Percentiles rank a stretch among this genome's conserved stretches.
Evolutionary conservation across 1,140 invertebrate species (phyloP).

Genomic region (Hypothenemus hampei): DNA sequence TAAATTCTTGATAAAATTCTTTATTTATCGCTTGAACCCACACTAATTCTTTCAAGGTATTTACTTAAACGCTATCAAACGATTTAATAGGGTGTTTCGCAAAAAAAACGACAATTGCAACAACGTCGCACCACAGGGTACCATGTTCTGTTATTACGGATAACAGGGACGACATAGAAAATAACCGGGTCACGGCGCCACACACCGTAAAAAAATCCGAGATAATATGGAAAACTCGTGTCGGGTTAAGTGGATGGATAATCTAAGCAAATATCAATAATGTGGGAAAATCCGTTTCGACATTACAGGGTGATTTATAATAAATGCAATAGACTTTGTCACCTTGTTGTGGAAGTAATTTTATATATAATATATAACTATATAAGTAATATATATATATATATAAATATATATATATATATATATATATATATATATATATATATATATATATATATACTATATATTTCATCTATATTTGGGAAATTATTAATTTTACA

Average conservation of each 20-base stretch:
- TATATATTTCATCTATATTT: too few species aligned
- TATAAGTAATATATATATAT: too few species aligned
- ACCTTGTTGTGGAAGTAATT: too few species aligned
- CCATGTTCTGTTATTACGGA: slow-evolving; percentile 6
- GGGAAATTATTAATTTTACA: too few species aligned
- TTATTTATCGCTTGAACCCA: slow-evolving; percentile 10
- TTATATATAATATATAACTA: too few species aligned
- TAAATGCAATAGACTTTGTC: too few species aligned
- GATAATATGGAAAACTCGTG: neutral
- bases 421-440: too few species aligned
- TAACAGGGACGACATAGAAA: slow-evolving; percentile 16
- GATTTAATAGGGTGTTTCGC: slow-evolving; percentile 12
- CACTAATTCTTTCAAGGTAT: slow-evolving; percentile 5
- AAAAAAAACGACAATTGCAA: slow-evolving; percentile 18
- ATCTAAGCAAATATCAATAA: neutral
- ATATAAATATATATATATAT: too few species aligned
- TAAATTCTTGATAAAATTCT: too few species aligned
- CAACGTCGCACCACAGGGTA: slow-evolving; percentile 4
- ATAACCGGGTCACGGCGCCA: slow-evolving; percentile 9
- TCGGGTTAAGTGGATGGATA: slow-evolving; percentile 4
- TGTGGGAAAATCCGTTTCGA: too few species aligned
- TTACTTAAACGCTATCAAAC: slow-evolving; percentile 13
- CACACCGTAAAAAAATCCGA: slow-evolving; percentile 12
- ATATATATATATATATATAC: too few species aligned
- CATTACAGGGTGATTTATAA: too few species aligned